Conservation (phyloP, 2,888 invertebrate genomes). For the Campoplex nolae region DNA sequence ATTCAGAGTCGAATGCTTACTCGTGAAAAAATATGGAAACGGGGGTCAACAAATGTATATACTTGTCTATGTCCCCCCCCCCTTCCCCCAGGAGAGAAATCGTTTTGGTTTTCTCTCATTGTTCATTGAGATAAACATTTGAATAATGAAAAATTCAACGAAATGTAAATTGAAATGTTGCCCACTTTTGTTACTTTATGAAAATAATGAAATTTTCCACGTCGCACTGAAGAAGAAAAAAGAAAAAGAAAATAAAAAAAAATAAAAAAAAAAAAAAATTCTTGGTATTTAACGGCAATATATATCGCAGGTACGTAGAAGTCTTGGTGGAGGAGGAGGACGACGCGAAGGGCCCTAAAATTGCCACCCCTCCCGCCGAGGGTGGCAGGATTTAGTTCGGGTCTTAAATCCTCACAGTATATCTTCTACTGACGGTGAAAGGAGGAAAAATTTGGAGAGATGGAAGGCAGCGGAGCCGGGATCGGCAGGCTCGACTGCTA, state of each 20-base stretch:
- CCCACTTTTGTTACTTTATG: background rate
- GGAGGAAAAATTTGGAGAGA: constrained; percentile 60
- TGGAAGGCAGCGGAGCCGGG: constrained; percentile 82
- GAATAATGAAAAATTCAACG: background rate
- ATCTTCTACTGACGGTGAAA: background rate
- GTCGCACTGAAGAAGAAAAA: background rate
- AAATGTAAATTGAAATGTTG: background rate
- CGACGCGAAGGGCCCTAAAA: constrained; percentile 31
- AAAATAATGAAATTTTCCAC: background rate
- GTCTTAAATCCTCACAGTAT: constrained; percentile 7
- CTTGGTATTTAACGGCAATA: constrained; percentile 22
- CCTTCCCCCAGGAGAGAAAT: too few species aligned
- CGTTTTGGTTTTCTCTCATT: too few species aligned
- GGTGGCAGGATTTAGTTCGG: constrained; percentile 39
- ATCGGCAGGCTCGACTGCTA: constrained; percentile 87
- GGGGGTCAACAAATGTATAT: too few species aligned
- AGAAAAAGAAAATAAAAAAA: background rate
- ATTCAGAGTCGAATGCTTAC: too few species aligned
- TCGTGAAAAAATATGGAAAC: too few species aligned
- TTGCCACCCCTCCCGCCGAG: constrained; percentile 38
- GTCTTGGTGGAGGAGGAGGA: constrained; percentile 23
- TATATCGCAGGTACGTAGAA: constrained; percentile 27
- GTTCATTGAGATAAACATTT: too few species aligned
- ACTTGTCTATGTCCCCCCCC: too few species aligned
- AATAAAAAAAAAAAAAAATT: background rate